phyloP scores from a whole-genome alignment of 2,888 invertebrate genomes.

The Neoitamus cyanurus region DNA sequence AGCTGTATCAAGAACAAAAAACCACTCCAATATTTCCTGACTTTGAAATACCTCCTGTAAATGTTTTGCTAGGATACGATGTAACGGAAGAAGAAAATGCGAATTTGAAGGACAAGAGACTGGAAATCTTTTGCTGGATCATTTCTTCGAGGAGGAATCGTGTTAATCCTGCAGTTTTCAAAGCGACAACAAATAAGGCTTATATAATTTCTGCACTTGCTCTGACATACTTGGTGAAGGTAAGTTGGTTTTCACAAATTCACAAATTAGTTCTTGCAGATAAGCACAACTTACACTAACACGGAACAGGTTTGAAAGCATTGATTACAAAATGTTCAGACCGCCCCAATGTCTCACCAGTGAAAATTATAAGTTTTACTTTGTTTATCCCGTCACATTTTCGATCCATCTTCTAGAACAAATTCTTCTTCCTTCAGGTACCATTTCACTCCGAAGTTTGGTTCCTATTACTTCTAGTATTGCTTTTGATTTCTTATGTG shows the following conservation, averaged over 20 bases:
- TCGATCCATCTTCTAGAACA: too few relatives aligned
- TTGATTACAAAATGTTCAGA: too few relatives aligned
- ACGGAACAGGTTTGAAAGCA: too few relatives aligned
- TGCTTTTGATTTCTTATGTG: too few relatives aligned
- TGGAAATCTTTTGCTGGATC: slow-evolving; percentile 44
- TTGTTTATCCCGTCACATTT: too few relatives aligned
- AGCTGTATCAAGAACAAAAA: slow-evolving; percentile 36
- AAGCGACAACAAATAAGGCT: neutral
- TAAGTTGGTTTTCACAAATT: neutral
- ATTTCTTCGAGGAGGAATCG: slow-evolving; percentile 15
- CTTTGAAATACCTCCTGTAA: slow-evolving; percentile 29
- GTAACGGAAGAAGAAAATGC: neutral
- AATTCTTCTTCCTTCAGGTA: too few relatives aligned
- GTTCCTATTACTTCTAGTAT: too few relatives aligned
- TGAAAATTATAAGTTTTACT: too few relatives aligned
- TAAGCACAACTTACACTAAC: too few relatives aligned
- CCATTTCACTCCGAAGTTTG: too few relatives aligned
- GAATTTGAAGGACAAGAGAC: neutral
- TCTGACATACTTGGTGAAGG: slow-evolving; percentile 45
- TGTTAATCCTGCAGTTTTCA: neutral
- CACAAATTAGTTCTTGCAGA: neutral
- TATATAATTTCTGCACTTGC: slow-evolving; percentile 44
- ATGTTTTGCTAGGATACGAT: slow-evolving; percentile 23
- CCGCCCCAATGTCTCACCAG: too few relatives aligned
- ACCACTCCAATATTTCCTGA: slow-evolving; percentile 46